These are phyloP conservation scores for Channa argus DNA, from an alignment of 2,113 vertebrate genomes.

Conservation along the genomic window DNA sequence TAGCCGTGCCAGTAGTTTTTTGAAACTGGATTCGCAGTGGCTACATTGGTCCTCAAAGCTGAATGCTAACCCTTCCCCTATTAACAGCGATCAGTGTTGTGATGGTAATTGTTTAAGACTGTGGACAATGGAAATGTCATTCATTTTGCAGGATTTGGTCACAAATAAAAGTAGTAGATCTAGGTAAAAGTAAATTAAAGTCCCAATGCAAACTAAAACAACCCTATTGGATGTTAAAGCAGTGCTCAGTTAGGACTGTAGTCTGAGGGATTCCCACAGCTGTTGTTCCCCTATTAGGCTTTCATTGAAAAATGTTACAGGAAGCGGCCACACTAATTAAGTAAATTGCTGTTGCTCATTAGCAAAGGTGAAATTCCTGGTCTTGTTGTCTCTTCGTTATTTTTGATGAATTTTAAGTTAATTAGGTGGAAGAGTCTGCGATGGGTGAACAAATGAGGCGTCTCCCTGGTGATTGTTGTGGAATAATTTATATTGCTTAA, in stretches of 20 bases:
- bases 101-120: no score
- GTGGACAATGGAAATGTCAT: no score
- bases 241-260: neutral
- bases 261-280: neutral
- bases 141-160: no score
- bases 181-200: no score
- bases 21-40: no score
- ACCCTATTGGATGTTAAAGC: neutral
- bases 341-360: conserved; percentile 26
- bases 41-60: no score
- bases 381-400: conserved; percentile 15
- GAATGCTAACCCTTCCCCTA: no score
- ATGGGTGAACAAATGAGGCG: neutral
- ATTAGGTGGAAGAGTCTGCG: conserved; percentile 21
- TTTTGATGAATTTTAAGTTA: conserved; percentile 37
- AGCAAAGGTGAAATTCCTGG: conserved; percentile 29
- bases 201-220: no score
- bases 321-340: conserved; percentile 32
- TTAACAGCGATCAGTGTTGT: no score
- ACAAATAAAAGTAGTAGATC: no score
- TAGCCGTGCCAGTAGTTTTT: no score
- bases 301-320: conserved; percentile 13
- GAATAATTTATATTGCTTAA: neutral
- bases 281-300: conserved; percentile 8
- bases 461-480: neutral